Conservation (phyloP, 2,888 invertebrate genomes). For the Tipula confusa region DNA sequence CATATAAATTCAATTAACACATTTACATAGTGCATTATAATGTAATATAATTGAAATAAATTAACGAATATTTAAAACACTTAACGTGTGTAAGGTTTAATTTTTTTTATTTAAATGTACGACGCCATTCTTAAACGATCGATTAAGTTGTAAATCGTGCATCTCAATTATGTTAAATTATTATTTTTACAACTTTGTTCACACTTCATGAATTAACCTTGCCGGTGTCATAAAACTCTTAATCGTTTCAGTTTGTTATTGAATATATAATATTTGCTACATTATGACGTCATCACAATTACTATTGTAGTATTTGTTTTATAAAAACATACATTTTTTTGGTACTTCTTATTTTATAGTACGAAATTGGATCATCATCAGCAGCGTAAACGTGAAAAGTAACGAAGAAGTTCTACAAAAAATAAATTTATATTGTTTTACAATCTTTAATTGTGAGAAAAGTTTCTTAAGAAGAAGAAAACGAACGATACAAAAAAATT, state of each 20-base stretch:
- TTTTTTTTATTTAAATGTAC: no score
- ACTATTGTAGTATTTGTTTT: no score
- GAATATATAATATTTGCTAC: background rate
- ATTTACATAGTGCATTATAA: no score
- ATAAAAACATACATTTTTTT: background rate
- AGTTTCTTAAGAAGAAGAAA: background rate
- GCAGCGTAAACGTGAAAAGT: background rate
- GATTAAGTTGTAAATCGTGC: background rate
- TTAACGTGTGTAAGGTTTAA: no score
- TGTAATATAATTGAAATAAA: no score
- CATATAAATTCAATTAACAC: no score
- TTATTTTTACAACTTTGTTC: background rate
- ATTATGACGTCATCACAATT: background rate
- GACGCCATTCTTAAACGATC: background rate
- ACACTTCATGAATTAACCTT: background rate
- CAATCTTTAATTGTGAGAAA: slow-evolving; percentile 15
- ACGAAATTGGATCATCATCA: background rate
- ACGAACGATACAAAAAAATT: background rate
- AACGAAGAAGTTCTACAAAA: background rate
- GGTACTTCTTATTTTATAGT: no score
- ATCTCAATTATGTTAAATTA: background rate
- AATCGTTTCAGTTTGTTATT: no score
- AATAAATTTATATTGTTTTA: background rate
- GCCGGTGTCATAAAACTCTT: background rate
- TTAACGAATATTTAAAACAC: no score